These are phyloP conservation scores for Lamproptera curius DNA, from an alignment of 2,888 invertebrate genomes.

Conservation along the genomic window DNA sequence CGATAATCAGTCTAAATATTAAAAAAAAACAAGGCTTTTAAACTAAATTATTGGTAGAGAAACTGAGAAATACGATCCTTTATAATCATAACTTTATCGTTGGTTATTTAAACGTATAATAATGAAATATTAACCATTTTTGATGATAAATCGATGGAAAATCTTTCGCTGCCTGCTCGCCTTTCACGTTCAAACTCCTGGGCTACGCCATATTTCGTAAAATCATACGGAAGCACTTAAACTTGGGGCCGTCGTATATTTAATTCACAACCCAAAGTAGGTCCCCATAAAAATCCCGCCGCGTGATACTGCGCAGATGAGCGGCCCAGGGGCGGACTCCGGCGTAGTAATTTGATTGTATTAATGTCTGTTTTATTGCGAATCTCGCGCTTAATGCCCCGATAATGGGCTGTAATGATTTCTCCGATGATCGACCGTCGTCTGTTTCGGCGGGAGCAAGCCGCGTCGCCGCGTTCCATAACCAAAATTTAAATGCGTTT, in stretches of 20 bases:
- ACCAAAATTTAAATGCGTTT: neutral
- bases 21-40: neutral
- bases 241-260: constrained; percentile 69
- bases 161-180: constrained; percentile 7
- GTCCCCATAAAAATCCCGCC: constrained; percentile 73
- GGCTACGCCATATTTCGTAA: constrained; percentile 61
- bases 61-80: neutral
- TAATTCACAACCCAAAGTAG: constrained; percentile 73
- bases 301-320: constrained; percentile 75
- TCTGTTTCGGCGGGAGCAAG: constrained; percentile 22
- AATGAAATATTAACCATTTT: neutral
- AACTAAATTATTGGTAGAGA: neutral
- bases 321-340: constrained; percentile 63
- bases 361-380: constrained; percentile 72
- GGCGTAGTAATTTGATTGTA: constrained; percentile 62
- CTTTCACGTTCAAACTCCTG: no score
- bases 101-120: neutral
- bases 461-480: neutral
- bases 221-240: constrained; percentile 73
- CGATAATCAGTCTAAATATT: no score
- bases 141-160: neutral
- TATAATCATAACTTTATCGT: neutral
- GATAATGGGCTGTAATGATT: constrained; percentile 69
- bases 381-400: constrained; percentile 65
- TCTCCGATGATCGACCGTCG: constrained; percentile 40